A percentile compares a stretch with the other conserved stretches of the same genome.
Conservation (phyloP, 1,140 invertebrate species). For the Cecropterus lyciades region DNA sequence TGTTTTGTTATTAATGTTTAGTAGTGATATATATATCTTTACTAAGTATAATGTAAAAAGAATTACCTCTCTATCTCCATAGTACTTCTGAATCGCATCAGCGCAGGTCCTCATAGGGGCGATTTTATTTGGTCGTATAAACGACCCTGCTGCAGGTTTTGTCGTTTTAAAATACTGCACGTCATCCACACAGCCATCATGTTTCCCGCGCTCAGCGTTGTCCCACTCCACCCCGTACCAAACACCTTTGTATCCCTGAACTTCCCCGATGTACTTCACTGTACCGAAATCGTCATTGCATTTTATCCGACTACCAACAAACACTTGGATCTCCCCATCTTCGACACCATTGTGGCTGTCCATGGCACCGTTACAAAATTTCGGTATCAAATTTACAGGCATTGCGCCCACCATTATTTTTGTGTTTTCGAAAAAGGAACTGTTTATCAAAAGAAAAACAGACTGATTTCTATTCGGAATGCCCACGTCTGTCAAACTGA, state of each 20-base stretch:
- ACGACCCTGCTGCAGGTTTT: conserved; percentile 91
- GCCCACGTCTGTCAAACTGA: conserved; percentile 48
- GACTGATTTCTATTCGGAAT: conserved; percentile 68
- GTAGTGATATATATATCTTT: too few species aligned
- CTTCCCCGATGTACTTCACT: conserved; percentile 80
- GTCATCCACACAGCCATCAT: conserved; percentile 93
- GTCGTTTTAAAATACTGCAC: conserved; percentile 92
- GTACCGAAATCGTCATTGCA: conserved; percentile 75
- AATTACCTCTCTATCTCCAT: conserved; percentile 87
- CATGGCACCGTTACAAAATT: conserved; percentile 81
- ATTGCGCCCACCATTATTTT: conserved; percentile 83
- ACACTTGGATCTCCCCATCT: conserved; percentile 67
- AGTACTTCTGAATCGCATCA: conserved; percentile 89
- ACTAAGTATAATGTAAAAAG: background rate
- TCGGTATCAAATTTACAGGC: conserved; percentile 80
- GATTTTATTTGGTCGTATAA: conserved; percentile 93
- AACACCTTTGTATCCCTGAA: conserved; percentile 84
- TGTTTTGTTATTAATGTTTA: too few species aligned
- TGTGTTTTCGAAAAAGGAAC: conserved; percentile 76
- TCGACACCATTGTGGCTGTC: conserved; percentile 71
- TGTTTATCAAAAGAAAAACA: conserved; percentile 80
- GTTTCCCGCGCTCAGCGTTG: conserved; percentile 93
- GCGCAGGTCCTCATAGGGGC: conserved; percentile 88
- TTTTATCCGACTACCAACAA: conserved; percentile 76
- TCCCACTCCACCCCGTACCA: conserved; percentile 99